phyloP scores from a whole-genome alignment of 2,888 invertebrate genomes.

The Heliothis peltigera region DNA sequence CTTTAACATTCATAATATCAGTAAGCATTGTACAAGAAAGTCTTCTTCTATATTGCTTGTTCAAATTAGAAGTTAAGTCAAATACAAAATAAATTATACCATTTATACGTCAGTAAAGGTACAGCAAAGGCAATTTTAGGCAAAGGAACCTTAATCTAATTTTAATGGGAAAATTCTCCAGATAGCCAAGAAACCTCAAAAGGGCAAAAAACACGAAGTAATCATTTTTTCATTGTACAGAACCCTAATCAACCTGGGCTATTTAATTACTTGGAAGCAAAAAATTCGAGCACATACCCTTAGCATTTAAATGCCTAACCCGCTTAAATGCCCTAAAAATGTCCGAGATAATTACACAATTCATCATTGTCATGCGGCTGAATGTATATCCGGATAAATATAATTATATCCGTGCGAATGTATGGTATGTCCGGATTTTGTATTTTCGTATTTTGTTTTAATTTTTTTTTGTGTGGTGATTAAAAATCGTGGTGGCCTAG shows the following conservation, averaged over 20 bases:
- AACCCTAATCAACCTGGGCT: slow-evolving; percentile 63
- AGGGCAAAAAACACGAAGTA: slow-evolving; percentile 42
- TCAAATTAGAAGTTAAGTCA: no score
- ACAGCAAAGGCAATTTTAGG: slow-evolving; percentile 22
- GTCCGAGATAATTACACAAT: slow-evolving; percentile 71
- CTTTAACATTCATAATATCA: no score
- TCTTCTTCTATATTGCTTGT: no score
- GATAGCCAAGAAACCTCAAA: slow-evolving; percentile 46
- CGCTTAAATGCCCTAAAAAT: slow-evolving; percentile 67
- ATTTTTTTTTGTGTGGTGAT: slow-evolving; percentile 31
- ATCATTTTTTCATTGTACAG: slow-evolving; percentile 47
- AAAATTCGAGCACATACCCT: slow-evolving; percentile 50
- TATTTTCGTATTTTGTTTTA: slow-evolving; percentile 49
- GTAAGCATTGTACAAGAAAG: no score
- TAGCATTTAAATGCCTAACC: slow-evolving; percentile 59
- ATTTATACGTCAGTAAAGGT: background rate
- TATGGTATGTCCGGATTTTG: slow-evolving; percentile 57
- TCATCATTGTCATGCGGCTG: slow-evolving; percentile 67
- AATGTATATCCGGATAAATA: slow-evolving; percentile 53
- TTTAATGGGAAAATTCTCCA: slow-evolving; percentile 50
- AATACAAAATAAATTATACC: no score
- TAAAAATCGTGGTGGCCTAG: no score
- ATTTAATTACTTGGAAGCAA: slow-evolving; percentile 59
- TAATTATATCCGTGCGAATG: slow-evolving; percentile 18
- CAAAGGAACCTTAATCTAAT: slow-evolving; percentile 48